Evolutionary conservation across 1,140 invertebrate species (phyloP).

Genomic region (Drosophila ogumai): DNA sequence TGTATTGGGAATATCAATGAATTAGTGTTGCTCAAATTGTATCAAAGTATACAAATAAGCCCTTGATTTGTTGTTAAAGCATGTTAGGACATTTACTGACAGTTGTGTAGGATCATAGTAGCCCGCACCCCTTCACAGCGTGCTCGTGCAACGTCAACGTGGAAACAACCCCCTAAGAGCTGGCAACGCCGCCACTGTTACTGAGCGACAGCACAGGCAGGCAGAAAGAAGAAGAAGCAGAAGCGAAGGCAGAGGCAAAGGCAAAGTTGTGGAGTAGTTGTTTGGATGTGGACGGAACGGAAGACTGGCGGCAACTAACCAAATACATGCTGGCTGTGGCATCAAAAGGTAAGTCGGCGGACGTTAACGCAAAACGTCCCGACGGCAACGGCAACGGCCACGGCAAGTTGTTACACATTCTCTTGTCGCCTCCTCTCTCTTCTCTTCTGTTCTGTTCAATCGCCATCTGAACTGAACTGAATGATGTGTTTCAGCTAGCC

Average conservation of each 20-base stretch:
- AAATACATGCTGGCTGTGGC: conserved; percentile 38
- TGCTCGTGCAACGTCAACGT: conserved; percentile 21
- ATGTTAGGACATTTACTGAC: background rate
- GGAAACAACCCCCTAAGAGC: conserved; percentile 13
- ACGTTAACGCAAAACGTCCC: conserved; percentile 19
- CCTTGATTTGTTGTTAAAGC: background rate
- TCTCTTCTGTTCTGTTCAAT: conserved; percentile 27
- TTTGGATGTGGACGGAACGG: conserved; percentile 79
- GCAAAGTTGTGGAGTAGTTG: conserved; percentile 74
- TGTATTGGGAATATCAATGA: background rate
- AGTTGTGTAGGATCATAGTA: background rate
- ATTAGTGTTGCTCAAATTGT: background rate
- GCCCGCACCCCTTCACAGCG: conserved; percentile 23
- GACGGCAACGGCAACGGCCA: conserved; percentile 13
- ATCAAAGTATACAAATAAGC: background rate
- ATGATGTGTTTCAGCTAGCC: conserved; percentile 31
- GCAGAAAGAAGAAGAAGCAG: conserved; percentile 35
- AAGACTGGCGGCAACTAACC: conserved; percentile 78
- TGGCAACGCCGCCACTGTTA: conserved; percentile 55
- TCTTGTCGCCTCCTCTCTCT: conserved; percentile 16
- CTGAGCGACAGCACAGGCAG: conserved; percentile 33
- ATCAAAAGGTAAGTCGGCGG: conserved; percentile 27
- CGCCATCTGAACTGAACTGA: conserved; percentile 41
- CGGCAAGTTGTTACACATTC: conserved; percentile 25
- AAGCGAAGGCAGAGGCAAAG: conserved; percentile 37